Evolutionary conservation across 2,888 invertebrate genomes (phyloP).

Genomic region (Theretra japonica): DNA sequence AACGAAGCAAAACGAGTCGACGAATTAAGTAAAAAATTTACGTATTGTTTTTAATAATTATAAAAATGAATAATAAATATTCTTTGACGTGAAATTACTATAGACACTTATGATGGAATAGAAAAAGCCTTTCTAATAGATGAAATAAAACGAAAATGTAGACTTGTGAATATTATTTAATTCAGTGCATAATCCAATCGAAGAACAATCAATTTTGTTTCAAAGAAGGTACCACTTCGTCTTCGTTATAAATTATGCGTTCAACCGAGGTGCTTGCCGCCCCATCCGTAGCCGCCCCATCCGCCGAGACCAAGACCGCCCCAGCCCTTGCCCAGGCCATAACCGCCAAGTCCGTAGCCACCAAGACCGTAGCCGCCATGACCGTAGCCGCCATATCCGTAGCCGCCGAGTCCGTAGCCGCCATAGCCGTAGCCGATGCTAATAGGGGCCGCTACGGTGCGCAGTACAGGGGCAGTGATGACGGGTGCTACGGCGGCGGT

Average conservation of each 20-base stretch:
- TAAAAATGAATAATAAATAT: no score
- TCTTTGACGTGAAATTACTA: no score
- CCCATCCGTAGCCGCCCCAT: slow-evolving; percentile 39
- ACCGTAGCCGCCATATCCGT: slow-evolving; percentile 43
- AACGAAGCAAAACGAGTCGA: no score
- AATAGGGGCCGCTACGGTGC: slow-evolving; percentile 43
- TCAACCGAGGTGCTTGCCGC: slow-evolving; percentile 31
- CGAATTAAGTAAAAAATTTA: no score
- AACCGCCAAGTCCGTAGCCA: slow-evolving; percentile 31
- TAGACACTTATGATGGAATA: not conserved
- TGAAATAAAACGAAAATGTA: slow-evolving; percentile 7
- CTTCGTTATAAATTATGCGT: slow-evolving; percentile 16
- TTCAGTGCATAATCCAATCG: slow-evolving; percentile 45
- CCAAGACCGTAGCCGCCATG: slow-evolving; percentile 35
- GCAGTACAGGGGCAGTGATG: slow-evolving; percentile 54
- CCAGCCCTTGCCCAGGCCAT: slow-evolving; percentile 37
- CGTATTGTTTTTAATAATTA: no score
- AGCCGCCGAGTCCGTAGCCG: slow-evolving; percentile 42
- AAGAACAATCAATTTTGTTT: slow-evolving; percentile 37
- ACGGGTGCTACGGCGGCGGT: slow-evolving; percentile 55
- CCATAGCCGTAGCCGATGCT: slow-evolving; percentile 42
- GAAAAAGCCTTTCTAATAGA: not conserved
- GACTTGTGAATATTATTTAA: slow-evolving; percentile 40
- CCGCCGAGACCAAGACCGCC: slow-evolving; percentile 42
- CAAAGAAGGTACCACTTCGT: slow-evolving; percentile 43